Evolutionary conservation across 2,113 vertebrate species (phyloP), one percentile per base, ranked within the genome.

Genomic region (Willisornis vidua): DNA sequence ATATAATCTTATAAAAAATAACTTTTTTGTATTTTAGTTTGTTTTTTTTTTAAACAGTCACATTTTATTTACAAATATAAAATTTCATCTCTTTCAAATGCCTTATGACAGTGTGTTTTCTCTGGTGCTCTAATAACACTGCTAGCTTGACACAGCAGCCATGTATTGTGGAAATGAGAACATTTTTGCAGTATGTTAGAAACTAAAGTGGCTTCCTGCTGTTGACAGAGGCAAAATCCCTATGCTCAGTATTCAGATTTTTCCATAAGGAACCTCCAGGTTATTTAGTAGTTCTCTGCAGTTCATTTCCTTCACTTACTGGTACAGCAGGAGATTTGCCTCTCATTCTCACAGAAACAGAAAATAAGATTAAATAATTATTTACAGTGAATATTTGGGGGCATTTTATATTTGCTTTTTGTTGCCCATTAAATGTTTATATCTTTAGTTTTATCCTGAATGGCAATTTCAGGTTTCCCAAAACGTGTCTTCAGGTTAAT

Each of bases 301-400:
- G 68, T 62, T 95, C 48, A 90, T 94, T 95, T 92, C 54, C 59
- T 92, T 73, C 70, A 63, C 39, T 89, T 89, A 59, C 33, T 68
- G 13, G 1, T 94, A 51, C 75, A 90, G 75, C 39, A 73, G 66
- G 23, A 81, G n/a, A 90, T 65, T 57, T 83, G 35, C 31, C 35
- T 92, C 74, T 77, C 48, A 75, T 88, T 87, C 26, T 68, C 51
- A 84, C 12, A 29, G 29, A 89, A 93, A 63, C 3, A 76, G 49
- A 93, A 91, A 85, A 81, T 22, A 85, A 71, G 52, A 31, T 37
- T 33, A 87, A 86, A 83, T 52, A 90, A 94, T 78, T 86, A 59
- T 67, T 85, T 92, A n/a, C 46, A 51, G 23, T 76, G 5, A 68
- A 37, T 83, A 61, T 55, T 87, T 73, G 5, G 3, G 3, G 7